Evolutionary conservation across 2,113 vertebrate species (phyloP), one percentile per base, ranked within the genome.

Genomic region (Australoheros scitulus): DNA sequence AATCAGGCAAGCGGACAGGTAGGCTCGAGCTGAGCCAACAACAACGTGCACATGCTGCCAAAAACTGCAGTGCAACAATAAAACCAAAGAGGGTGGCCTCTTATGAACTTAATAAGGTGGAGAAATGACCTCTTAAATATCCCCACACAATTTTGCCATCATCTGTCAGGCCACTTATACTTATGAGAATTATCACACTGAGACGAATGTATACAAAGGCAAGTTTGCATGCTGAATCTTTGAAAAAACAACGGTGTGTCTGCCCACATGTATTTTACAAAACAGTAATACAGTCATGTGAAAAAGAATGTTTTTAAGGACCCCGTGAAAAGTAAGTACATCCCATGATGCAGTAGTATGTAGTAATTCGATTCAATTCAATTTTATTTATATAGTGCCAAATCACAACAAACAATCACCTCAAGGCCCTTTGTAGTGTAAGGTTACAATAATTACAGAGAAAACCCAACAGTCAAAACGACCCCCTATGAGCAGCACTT

Each of bases 11-110:
- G 59, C 0, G 9, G 26, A 47, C 3, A 32, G 65, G 65, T 78
- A 85, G 43, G 59, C 56, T 55, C 22, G 34, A 60, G 83, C 79
- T 80, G 85, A 87, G 85, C 50, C 78, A 79, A 81, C 83, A 81
- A 34, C 18, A 81, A 47, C 60, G 2, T 76, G 34, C 60, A 77
- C 57, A 55, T 50, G 2, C 57, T 68, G 22, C 60, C 56, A 15
- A 72, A 52, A 72, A n/a, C 47, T 52, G 65, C 65, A 52, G 26
- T 0, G 1, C 22, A 26, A 52, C 50, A 26, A 41, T 77, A 24
- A 7, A 65, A 17, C 11, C 2, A 11, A 26, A 14, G 47, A 61
- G 17, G 80, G 29, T 5, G 26, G 22, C 61, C 38, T 22, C 72
- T 76, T 3, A 34, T 72, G 13, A 76, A 18, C 43, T 36, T 11